Evolutionary conservation across 64 coral and sea anemone genomes (phyloP).

Genomic region (Pocillopora damicornis): DNA sequence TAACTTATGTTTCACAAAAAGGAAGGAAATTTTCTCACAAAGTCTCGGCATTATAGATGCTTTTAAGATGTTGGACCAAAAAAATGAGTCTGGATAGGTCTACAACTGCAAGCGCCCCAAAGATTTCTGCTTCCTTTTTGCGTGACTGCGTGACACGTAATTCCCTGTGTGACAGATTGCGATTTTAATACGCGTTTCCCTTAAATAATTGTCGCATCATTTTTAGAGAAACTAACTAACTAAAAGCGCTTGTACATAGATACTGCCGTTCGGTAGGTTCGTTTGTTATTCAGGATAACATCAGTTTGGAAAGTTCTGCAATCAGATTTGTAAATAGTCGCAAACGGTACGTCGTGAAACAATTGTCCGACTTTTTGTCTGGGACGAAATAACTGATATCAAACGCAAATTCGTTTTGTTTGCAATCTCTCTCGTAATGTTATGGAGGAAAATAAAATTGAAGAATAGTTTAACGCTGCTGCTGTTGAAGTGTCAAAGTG

Average conservation of each 20-base stretch:
- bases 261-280: background rate
- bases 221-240: too few relatives aligned
- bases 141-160: too few relatives aligned
- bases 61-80: too few relatives aligned
- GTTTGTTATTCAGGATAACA: too few relatives aligned
- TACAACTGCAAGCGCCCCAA: too few relatives aligned
- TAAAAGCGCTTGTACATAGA: too few relatives aligned
- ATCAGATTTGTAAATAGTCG: background rate
- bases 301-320: background rate
- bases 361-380: background rate
- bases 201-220: too few relatives aligned
- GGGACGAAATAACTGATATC: background rate
- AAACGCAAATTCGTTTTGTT: background rate
- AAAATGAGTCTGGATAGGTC: too few relatives aligned
- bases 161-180: too few relatives aligned
- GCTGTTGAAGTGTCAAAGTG: background rate
- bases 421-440: background rate
- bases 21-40: background rate
- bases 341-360: background rate
- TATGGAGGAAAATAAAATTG: background rate
- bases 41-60: too few relatives aligned
- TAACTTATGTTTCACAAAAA: slow-evolving; percentile 13
- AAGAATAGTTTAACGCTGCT: background rate
- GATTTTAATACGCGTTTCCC: too few relatives aligned
- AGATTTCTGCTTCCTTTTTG: too few relatives aligned